These are phyloP conservation scores for Falco rusticolus DNA, from an alignment of 2,797 vertebrate species.

Conservation along the genomic window DNA sequence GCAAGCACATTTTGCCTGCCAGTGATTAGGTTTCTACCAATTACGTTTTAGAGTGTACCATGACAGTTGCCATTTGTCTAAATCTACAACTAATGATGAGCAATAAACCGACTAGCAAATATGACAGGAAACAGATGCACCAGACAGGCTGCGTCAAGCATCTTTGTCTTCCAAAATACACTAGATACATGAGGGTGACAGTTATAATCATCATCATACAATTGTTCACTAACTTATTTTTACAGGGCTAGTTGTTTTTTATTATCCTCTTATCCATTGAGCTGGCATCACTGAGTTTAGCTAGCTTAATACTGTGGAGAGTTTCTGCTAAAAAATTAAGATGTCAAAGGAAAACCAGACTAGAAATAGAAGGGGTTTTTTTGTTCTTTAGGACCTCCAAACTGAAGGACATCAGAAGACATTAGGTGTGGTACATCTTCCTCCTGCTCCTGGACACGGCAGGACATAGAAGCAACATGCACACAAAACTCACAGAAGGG, in stretches of 20 bases:
- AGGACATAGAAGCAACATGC: not conserved
- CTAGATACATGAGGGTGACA: not conserved
- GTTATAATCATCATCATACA: not conserved
- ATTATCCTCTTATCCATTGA: not conserved
- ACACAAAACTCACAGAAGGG: fast-evolving
- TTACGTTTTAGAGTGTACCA: not conserved
- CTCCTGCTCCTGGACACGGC: not conserved
- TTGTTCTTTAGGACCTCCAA: not conserved
- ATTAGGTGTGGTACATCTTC: not conserved
- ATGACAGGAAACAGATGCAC: slow-evolving; percentile 15
- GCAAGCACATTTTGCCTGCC: slow-evolving; percentile 18
- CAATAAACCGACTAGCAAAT: not conserved
- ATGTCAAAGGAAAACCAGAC: not conserved
- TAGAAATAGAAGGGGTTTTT: not conserved
- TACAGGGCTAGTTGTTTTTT: not conserved
- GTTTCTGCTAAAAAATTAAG: not conserved
- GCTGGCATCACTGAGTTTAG: not conserved
- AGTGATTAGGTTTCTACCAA: slow-evolving; percentile 58
- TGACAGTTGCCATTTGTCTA: slow-evolving; percentile 36
- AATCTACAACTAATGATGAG: not conserved
- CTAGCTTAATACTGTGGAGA: not conserved
- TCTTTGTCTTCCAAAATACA: not conserved
- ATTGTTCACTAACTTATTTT: not conserved
- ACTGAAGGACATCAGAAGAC: not conserved
- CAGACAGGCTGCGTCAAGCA: not conserved